Base-by-base conservation (phyloP, 2,113 vertebrate genomes). In the Platanista minor region DNA sequence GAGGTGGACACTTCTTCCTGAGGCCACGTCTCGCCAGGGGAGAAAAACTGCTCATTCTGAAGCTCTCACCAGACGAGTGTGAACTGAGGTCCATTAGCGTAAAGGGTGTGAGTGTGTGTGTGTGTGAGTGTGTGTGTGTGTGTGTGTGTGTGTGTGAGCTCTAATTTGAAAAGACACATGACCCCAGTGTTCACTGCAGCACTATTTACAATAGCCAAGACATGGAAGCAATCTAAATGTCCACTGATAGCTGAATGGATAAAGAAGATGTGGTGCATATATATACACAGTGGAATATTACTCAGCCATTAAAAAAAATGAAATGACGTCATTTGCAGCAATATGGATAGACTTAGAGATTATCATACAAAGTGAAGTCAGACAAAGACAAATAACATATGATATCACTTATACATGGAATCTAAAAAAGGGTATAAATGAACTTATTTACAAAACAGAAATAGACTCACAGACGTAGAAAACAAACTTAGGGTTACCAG, bases 41-140 rank as follows among this genome's bases (percentile, higher is more conserved):
- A 49, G 33, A 36, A 83, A 41, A 71, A 14, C 11, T 18, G 18
- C 25, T 7, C 27, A 12, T 57, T 36, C 31, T 15, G 43, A 57
- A n/a, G 21, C 14, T 74, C 31, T 62, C 57, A 12, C 6, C 27
- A 5, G 17, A 52, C 2, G 8, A 17, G 18, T 29, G 18, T 39
- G 54, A 83, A 11, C 29, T 18, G 21, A 61, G 67, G 1, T 29
- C 11, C 27, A 18, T 29, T 39, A n/a, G 3, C 0, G 0, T 8
- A 0, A 25, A 0, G 0, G 8, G 12, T 31, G 6, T 17, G 15
- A 18, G 57, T 18, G 18, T 31, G 12, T 14, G 11, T n/a, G 31
- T 33, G 13, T 43, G 29, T 27, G 23, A 8, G 5, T 57, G 49
- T 49, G 49, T 49, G 49, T 4, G 49, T 49, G 3, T 49, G 46